Percentiles rank a stretch among this genome's conserved stretches.
phyloP scores from a whole-genome alignment of 2,888 invertebrate species.

The Ophraella communa region DNA sequence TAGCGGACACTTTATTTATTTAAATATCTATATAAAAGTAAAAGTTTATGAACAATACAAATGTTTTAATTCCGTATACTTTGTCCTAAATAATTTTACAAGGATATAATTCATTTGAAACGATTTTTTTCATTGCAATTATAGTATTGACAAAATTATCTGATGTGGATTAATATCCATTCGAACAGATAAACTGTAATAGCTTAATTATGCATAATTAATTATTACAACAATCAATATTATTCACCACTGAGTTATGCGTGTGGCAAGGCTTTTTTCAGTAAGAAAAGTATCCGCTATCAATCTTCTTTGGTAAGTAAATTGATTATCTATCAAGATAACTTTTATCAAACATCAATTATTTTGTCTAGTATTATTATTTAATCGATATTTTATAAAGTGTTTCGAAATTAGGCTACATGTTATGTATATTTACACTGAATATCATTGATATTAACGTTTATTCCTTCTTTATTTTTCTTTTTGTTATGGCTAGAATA shows the following conservation, averaged over 20 bases:
- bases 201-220: constrained; percentile 36
- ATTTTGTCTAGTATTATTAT: constrained; percentile 22
- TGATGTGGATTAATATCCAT: not conserved
- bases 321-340: constrained; percentile 30
- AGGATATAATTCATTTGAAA: too few relatives aligned
- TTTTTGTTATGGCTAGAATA: not conserved
- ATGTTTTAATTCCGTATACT: too few relatives aligned
- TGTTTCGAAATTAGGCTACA: constrained; percentile 10
- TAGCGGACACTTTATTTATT: too few relatives aligned
- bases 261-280: constrained; percentile 24
- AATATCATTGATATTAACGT: not conserved
- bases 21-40: too few relatives aligned
- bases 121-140: not conserved
- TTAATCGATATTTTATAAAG: constrained; percentile 10
- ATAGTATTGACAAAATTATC: not conserved
- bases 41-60: too few relatives aligned
- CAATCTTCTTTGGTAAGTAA: constrained; percentile 26
- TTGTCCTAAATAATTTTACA: too few relatives aligned
- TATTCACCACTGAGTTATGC: constrained; percentile 10
- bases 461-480: not conserved
- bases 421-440: not conserved
- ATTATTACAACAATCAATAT: constrained; percentile 2
- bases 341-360: constrained; percentile 23
- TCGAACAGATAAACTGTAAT: constrained; percentile 28
- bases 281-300: constrained; percentile 18